Evolutionary conservation across 2,888 invertebrate species (phyloP).

Genomic region (Iphiclides podalirius): DNA sequence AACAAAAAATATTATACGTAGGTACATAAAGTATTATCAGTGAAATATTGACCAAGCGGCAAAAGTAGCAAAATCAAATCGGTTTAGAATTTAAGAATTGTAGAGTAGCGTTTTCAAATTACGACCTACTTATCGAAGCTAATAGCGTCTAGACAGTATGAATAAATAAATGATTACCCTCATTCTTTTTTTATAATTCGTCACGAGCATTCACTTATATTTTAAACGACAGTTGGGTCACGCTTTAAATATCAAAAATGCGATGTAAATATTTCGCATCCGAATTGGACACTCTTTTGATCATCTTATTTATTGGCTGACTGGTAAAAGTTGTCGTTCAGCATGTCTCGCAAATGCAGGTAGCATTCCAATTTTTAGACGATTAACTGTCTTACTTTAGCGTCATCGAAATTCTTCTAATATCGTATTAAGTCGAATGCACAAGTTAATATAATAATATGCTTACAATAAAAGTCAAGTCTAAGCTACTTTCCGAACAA

Average conservation of each 20-base stretch:
- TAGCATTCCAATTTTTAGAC: too few relatives aligned
- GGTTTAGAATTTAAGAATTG: not conserved
- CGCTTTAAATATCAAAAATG: not conserved
- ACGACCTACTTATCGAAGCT: slow-evolving; percentile 6
- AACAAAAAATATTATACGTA: too few relatives aligned
- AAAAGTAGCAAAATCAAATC: too few relatives aligned
- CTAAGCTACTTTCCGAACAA: too few relatives aligned
- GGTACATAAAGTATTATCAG: too few relatives aligned
- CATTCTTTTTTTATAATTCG: slow-evolving; percentile 8
- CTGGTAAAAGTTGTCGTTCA: slow-evolving; percentile 19
- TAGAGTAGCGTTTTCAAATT: not conserved
- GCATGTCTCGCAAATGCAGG: too few relatives aligned
- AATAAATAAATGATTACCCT: slow-evolving; percentile 18
- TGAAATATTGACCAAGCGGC: too few relatives aligned
- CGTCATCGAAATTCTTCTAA: too few relatives aligned
- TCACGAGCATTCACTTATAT: slow-evolving; percentile 1
- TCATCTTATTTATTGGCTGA: slow-evolving; percentile 13
- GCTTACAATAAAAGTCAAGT: too few relatives aligned
- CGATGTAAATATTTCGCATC: not conserved
- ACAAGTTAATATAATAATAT: too few relatives aligned
- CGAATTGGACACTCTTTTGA: not conserved
- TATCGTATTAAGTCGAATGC: too few relatives aligned
- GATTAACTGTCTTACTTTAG: too few relatives aligned
- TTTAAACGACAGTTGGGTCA: not conserved
- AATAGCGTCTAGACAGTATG: slow-evolving; percentile 19